phyloP scores from a whole-genome alignment of 2,113 vertebrate species.

The Channa argus region DNA sequence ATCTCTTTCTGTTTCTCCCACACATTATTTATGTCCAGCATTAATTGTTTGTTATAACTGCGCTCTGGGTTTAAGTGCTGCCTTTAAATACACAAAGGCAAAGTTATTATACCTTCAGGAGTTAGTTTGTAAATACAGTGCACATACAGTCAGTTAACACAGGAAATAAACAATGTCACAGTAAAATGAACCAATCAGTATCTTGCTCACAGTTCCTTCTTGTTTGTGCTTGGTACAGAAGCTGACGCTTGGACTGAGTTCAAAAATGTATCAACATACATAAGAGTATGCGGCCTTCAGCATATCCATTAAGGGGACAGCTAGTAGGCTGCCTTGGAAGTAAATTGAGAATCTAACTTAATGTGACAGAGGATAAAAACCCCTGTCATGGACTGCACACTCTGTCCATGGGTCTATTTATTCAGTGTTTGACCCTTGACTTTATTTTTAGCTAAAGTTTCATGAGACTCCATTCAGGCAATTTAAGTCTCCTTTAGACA shows the following conservation, averaged over 20 bases:
- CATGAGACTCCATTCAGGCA: not conserved
- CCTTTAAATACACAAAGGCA: constrained; percentile 30
- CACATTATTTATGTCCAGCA: constrained; percentile 34
- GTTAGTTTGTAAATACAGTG: constrained; percentile 1
- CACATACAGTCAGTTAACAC: not conserved
- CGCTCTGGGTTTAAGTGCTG: constrained; percentile 27
- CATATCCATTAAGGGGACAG: not conserved
- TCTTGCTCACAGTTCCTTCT: too few species aligned
- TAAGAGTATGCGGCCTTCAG: not conserved
- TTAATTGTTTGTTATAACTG: not conserved
- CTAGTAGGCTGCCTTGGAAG: not conserved
- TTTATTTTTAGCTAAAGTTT: not conserved
- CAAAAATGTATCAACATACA: not conserved
- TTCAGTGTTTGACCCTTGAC: not conserved
- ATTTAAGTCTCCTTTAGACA: not conserved
- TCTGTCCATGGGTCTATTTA: not conserved
- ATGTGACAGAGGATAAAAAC: constrained; percentile 32
- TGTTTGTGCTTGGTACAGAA: not conserved
- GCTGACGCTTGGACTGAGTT: not conserved
- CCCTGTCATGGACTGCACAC: not conserved
- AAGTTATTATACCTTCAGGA: constrained; percentile 38
- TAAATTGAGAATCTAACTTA: constrained; percentile 21
- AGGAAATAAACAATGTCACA: not conserved
- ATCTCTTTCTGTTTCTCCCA: constrained; percentile 1
- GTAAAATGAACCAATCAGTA: too few species aligned